A percentile compares a stretch with the other conserved stretches of the same genome.
phyloP scores from a whole-genome alignment of 2,888 invertebrate species.

The Tridacna gigas region DNA sequence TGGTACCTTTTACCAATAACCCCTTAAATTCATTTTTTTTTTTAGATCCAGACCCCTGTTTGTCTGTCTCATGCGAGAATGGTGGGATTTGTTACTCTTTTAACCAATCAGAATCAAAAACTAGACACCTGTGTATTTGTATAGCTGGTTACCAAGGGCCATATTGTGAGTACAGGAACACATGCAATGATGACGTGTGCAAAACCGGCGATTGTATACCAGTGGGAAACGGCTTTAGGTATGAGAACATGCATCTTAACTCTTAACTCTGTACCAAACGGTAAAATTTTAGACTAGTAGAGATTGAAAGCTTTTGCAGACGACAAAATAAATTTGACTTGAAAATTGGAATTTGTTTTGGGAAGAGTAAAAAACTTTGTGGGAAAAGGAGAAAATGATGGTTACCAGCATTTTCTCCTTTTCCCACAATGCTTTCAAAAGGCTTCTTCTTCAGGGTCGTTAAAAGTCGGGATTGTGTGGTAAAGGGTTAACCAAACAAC shows the following conservation, averaged over 20 bases:
- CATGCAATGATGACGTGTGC: slow-evolving; percentile 23
- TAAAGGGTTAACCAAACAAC: too few species aligned
- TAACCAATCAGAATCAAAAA: neutral
- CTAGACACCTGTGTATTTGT: slow-evolving; percentile 24
- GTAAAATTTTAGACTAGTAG: neutral
- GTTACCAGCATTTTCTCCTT: too few species aligned
- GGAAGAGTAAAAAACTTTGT: too few species aligned
- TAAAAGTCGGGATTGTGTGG: too few species aligned
- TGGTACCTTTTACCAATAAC: neutral
- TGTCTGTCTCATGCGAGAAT: slow-evolving; percentile 25
- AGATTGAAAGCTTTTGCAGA: neutral
- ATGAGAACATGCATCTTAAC: neutral
- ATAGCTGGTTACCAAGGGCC: slow-evolving; percentile 20
- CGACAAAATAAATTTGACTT: too few species aligned
- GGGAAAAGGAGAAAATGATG: too few species aligned
- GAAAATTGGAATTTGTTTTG: too few species aligned
- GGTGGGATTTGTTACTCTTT: slow-evolving; percentile 24
- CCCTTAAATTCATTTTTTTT: neutral
- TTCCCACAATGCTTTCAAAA: too few species aligned
- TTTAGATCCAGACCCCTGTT: slow-evolving; percentile 27
- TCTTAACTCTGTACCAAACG: slow-evolving; percentile 2
- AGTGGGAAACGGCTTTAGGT: slow-evolving; percentile 33
- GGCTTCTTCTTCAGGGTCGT: too few species aligned
- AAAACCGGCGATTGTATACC: slow-evolving; percentile 34
- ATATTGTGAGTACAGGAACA: slow-evolving; percentile 22